phyloP scores from a whole-genome alignment of 2,888 invertebrate species.

The Cosmorhoe ocellata region DNA sequence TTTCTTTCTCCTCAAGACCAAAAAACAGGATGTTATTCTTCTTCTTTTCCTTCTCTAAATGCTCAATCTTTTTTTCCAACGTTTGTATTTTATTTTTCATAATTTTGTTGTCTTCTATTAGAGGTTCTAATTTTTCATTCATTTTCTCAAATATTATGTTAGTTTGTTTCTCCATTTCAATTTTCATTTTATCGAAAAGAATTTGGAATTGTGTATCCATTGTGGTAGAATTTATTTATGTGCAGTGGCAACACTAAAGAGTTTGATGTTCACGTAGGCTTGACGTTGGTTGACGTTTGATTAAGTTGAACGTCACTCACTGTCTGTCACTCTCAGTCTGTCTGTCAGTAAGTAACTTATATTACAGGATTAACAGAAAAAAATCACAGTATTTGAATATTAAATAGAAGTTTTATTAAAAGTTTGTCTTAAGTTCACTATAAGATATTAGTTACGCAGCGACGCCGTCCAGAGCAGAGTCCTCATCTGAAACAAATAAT shows the following conservation, averaged over 20 bases:
- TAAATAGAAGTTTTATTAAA: constrained; percentile 21
- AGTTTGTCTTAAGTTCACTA: constrained; percentile 30
- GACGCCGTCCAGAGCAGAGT: constrained; percentile 54
- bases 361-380: no score
- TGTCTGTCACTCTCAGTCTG: no score
- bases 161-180: constrained; percentile 14
- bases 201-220: constrained; percentile 12
- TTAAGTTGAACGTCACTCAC: no score
- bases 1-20: no score
- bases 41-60: background rate
- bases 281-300: no score
- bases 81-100: constrained; percentile 7
- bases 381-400: background rate
- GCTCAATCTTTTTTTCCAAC: background rate
- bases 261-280: no score
- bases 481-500: constrained; percentile 58
- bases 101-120: constrained; percentile 10
- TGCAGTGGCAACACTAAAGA: no score
- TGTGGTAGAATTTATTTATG: background rate
- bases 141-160: constrained; percentile 7
- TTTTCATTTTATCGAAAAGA: constrained; percentile 14
- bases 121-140: constrained; percentile 7
- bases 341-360: no score
- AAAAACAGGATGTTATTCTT: background rate
- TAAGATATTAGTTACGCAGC: constrained; percentile 47